These are phyloP conservation scores for Idaea aversata DNA, from an alignment of 2,888 invertebrate genomes.

Conservation along the genomic window DNA sequence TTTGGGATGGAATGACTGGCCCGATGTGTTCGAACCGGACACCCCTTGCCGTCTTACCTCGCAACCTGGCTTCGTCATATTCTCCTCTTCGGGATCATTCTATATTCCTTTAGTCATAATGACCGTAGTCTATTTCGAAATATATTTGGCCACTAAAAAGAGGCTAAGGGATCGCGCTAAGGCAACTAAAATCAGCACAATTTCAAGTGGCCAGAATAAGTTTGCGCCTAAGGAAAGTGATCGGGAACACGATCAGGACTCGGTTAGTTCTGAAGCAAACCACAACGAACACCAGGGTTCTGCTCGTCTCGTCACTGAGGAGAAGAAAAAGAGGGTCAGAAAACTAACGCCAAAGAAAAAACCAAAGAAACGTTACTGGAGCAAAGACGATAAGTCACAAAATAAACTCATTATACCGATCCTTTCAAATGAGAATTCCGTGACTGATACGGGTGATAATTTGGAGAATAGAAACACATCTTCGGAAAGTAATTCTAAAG, in stretches of 20 bases:
- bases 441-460: constrained; percentile 64
- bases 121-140: constrained; percentile 97
- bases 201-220: constrained; percentile 72
- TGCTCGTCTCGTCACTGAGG: constrained; percentile 56
- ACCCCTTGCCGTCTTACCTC: constrained; percentile 92
- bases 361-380: constrained; percentile 79
- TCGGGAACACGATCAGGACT: constrained; percentile 87
- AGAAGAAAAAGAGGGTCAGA: constrained; percentile 63
- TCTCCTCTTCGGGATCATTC: constrained; percentile 96
- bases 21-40: constrained; percentile 87
- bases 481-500: constrained; percentile 74
- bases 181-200: constrained; percentile 89
- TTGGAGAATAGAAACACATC: constrained; percentile 67
- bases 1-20: constrained; percentile 98
- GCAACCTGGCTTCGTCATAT: constrained; percentile 94
- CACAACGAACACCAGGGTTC: constrained; percentile 83
- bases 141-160: constrained; percentile 94
- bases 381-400: constrained; percentile 69
- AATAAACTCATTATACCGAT: constrained; percentile 74
- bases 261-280: constrained; percentile 91
- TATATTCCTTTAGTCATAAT: constrained; percentile 96
- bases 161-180: constrained; percentile 91
- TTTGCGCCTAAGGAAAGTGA: constrained; percentile 70
- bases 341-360: constrained; percentile 71
- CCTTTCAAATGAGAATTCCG: constrained; percentile 70